Base-by-base conservation (phyloP, 2,113 vertebrate genomes). In the Talpa occidentalis region DNA sequence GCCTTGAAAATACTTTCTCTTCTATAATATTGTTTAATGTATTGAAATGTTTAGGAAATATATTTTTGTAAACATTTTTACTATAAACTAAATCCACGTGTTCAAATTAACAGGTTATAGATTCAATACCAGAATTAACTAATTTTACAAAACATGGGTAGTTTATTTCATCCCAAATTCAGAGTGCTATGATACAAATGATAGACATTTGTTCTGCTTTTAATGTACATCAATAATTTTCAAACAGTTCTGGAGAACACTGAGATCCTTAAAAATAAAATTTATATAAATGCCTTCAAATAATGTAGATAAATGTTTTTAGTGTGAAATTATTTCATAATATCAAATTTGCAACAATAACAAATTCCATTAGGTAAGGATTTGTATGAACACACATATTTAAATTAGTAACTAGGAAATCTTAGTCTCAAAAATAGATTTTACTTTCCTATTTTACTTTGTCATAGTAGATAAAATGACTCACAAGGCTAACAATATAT, bases 401-500 rank as follows among this genome's bases (percentile, higher is more conserved):
- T 66, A 91, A 85, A 60, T 81, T 88, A 86, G 17, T 69, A 82
- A 73, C 30, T 60, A 30, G 60, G 79, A 32, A 86, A 67, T 89
- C 60, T 82, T 82, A 30, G 7, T 67, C 59, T 88, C 40, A 42
- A 81, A 10, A 62, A 49, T 82, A 87, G 1, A 81, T 60, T 91
- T 91, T 26, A 47, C 30, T 72, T 59, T n/a, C 26, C 64, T 59
- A 88, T 66, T 93, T 93, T 72, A 66, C 92, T 94, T 94, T 90
- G 3, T 44, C 47, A 15, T 21, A 4, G 37, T 76, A 66, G 7
- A 59, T 82, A 83, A 91, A 88, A 59, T 90, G 24, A 89, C 11
- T 66, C 15, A 60, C 1, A 49, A 90, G 42, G n/a, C 69, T 91
- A 85, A 91, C 21, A 93, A 76, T 52, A 5, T 56, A 12, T 52